These are phyloP conservation scores for Physeter macrocephalus DNA, from an alignment of 2,113 vertebrate genomes.

Conservation along the genomic window DNA sequence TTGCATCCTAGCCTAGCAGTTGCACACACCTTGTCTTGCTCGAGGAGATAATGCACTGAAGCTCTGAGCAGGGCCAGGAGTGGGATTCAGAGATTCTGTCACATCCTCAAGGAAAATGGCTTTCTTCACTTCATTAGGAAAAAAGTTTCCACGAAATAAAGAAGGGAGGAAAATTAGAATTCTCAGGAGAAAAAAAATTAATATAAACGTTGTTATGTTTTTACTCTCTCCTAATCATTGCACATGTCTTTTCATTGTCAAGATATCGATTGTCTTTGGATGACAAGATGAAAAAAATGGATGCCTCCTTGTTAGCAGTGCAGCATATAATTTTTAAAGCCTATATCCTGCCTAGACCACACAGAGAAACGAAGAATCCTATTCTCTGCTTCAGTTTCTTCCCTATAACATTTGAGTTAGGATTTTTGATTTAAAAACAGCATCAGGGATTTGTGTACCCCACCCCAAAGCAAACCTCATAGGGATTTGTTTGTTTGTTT, in stretches of 20 bases:
- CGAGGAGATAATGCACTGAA: neutral
- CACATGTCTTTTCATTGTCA: neutral
- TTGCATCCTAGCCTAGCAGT: conserved; percentile 29
- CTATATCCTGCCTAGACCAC: neutral
- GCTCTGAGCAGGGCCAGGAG: neutral
- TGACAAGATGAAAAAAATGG: neutral
- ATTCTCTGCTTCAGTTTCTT: neutral
- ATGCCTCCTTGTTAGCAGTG: neutral
- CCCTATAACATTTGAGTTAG: neutral
- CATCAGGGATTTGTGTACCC: neutral
- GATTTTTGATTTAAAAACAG: neutral
- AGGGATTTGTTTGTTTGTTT: neutral
- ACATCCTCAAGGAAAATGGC: neutral
- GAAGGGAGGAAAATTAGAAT: neutral
- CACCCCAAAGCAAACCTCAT: neutral
- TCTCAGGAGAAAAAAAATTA: neutral
- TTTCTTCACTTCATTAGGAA: neutral
- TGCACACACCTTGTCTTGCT: neutral
- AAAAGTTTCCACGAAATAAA: neutral
- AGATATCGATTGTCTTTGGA: neutral
- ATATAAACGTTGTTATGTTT: neutral
- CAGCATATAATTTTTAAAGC: neutral
- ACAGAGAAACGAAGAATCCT: neutral
- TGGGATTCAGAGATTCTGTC: neutral
- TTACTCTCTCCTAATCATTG: neutral